Evolutionary conservation across 2,113 vertebrate genomes (phyloP).

Genomic region (Copsychus sechellarum): DNA sequence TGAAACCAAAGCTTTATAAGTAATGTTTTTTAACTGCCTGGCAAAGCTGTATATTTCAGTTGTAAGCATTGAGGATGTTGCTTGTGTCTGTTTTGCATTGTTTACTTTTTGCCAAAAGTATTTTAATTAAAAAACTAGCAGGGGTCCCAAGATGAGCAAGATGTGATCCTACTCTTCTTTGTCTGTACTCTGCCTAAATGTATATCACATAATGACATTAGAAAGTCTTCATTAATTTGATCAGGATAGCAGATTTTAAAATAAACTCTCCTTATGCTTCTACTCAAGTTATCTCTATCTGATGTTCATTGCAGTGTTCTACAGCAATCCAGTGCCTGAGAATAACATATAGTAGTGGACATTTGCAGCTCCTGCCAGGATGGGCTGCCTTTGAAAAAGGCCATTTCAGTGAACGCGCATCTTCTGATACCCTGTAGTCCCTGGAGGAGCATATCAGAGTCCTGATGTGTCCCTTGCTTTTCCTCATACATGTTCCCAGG

Average conservation of each 20-base stretch:
- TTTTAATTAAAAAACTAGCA: neutral
- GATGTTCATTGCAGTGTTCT: neutral
- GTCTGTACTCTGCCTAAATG: neutral
- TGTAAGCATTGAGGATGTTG: neutral
- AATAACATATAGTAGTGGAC: fast-evolving
- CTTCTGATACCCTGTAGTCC: neutral
- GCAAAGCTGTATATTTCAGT: neutral
- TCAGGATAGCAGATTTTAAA: neutral
- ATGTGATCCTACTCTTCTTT: neutral
- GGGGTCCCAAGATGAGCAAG: neutral
- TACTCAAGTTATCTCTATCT: fast-evolving
- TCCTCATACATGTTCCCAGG: neutral
- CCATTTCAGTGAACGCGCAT: neutral
- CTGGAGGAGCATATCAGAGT: neutral
- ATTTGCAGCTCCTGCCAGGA: neutral
- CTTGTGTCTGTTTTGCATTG: neutral
- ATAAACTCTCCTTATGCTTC: neutral
- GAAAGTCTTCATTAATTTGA: neutral
- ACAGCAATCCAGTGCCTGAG: neutral
- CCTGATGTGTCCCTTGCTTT: neutral
- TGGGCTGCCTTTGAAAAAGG: neutral
- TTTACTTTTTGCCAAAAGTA: neutral
- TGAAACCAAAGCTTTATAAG: neutral
- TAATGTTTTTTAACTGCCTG: neutral
- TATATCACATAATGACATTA: neutral